Percentiles rank a stretch among this genome's conserved stretches.
Conservation (phyloP, 2,797 vertebrate genomes). For the Linurgus olivaceus region DNA sequence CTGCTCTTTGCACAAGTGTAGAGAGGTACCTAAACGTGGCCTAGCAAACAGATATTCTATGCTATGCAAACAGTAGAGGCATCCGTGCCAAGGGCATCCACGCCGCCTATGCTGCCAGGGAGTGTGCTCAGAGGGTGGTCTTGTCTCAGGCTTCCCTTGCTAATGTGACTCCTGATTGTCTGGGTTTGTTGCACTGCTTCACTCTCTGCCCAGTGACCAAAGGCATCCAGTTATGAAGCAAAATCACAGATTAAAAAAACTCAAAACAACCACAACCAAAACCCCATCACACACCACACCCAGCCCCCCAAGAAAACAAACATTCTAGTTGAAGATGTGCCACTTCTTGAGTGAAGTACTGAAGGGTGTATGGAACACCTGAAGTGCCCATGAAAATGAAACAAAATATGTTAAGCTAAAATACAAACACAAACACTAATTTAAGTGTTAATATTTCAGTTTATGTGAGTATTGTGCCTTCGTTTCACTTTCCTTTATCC, state of each 20-base stretch:
- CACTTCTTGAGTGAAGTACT: neutral
- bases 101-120: neutral
- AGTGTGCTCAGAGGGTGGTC: conserved; percentile 4
- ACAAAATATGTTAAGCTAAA: neutral
- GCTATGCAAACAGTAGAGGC: conserved; percentile 41
- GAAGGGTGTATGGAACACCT: neutral
- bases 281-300: neutral
- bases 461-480: neutral
- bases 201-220: neutral
- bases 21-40: neutral
- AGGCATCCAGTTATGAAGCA: conserved; percentile 3
- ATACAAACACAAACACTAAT: neutral
- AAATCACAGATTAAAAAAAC: neutral
- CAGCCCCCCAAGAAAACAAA: neutral
- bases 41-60: conserved; percentile 61
- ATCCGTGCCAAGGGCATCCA: conserved; percentile 41
- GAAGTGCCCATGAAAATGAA: neutral
- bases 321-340: neutral
- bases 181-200: neutral
- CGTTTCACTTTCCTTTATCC: neutral
- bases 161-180: neutral
- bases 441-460: neutral
- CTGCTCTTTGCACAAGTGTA: neutral
- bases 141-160: neutral
- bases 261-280: neutral